Conservation (phyloP, 2,113 vertebrate genomes). For the Anhinga anhinga region DNA sequence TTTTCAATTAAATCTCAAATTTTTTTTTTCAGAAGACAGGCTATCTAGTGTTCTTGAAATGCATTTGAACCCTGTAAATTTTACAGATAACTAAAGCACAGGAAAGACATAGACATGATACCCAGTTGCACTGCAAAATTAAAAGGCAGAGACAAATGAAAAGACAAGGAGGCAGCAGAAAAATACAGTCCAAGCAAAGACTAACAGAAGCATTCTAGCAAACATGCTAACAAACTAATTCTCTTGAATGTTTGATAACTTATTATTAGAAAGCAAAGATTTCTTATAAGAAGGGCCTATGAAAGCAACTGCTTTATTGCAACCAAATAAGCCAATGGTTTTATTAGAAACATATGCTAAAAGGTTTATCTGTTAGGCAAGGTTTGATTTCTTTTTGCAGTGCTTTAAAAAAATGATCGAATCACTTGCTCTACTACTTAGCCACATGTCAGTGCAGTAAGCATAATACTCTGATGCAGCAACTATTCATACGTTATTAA, state of each 20-base stretch:
- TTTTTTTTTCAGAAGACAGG: neutral
- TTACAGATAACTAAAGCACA: neutral
- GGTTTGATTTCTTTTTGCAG: neutral
- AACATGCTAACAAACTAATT: neutral
- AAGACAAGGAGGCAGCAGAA: neutral
- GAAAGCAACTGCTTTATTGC: neutral
- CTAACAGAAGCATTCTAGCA: neutral
- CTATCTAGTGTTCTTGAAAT: neutral
- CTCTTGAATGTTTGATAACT: neutral
- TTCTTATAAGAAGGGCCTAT: neutral
- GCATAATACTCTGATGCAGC: neutral
- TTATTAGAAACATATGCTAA: neutral
- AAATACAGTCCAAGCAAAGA: neutral
- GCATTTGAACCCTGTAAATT: neutral
- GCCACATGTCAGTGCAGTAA: accelerated
- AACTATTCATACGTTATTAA: neutral
- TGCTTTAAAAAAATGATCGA: neutral
- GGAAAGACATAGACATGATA: neutral
- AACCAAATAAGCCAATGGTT: neutral
- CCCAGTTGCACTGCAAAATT: neutral
- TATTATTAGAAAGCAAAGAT: neutral
- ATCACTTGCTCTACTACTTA: neutral
- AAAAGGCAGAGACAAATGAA: neutral
- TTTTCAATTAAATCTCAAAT: neutral
- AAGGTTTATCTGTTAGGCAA: neutral